Evolutionary conservation across 2,113 vertebrate species (phyloP).

Genomic region (Uropsilus gracilis): DNA sequence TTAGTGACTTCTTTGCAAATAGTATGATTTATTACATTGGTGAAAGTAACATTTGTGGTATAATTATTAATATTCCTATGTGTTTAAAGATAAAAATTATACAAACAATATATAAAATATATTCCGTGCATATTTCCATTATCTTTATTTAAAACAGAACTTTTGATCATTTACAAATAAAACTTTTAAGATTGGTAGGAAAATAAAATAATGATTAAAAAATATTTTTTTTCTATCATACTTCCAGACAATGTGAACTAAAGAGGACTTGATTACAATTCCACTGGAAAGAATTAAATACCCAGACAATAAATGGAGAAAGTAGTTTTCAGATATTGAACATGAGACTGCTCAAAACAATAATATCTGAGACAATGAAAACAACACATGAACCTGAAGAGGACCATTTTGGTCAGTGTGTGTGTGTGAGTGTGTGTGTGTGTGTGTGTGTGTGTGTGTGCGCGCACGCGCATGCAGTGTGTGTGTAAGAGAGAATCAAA

Average conservation of each 20-base stretch:
- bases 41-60: neutral
- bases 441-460: too few relatives aligned
- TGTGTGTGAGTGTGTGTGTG: too few relatives aligned
- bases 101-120: neutral
- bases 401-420: neutral
- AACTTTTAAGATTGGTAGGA: neutral
- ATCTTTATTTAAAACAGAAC: neutral
- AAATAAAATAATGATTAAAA: neutral
- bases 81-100: neutral
- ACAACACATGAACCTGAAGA: too few relatives aligned
- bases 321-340: neutral
- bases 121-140: neutral
- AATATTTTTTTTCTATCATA: neutral
- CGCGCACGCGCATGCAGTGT: too few relatives aligned
- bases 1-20: neutral
- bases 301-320: neutral
- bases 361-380: neutral
- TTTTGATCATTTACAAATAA: neutral
- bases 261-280: neutral
- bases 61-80: neutral
- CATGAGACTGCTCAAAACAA: neutral
- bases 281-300: neutral
- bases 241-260: neutral
- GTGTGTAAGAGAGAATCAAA: too few relatives aligned
- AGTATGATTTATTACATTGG: neutral